phyloP scores from a whole-genome alignment of 2,113 vertebrate genomes.

The Ophthalmolycus amberensis region DNA sequence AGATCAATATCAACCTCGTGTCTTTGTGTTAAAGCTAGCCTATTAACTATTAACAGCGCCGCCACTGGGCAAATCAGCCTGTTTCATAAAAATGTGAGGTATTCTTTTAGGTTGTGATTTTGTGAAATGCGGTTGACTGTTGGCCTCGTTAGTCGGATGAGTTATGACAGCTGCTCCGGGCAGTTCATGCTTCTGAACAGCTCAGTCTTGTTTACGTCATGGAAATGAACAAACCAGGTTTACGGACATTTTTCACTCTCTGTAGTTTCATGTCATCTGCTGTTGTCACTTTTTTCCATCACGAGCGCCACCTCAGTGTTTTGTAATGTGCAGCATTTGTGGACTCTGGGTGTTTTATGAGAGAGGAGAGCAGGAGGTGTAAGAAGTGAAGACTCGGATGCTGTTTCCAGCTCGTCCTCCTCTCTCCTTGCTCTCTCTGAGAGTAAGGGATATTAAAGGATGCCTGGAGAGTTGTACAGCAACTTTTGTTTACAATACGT shows the following conservation, averaged over 20 bases:
- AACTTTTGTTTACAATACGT: conserved; percentile 36
- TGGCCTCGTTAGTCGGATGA: neutral
- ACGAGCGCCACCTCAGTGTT: neutral
- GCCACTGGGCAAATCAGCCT: neutral
- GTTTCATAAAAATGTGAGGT: neutral
- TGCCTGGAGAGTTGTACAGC: conserved; percentile 6
- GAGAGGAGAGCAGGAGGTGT: neutral
- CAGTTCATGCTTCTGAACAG: neutral
- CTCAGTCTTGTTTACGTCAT: conserved; percentile 13
- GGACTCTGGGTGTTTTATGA: conserved; percentile 28
- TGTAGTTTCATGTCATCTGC: neutral
- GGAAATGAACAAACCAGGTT: conserved; percentile 20
- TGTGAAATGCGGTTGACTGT: neutral
- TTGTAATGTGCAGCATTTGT: neutral
- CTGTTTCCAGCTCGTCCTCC: conserved; percentile 6
- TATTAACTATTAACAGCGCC: neutral
- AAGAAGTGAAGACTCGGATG: neutral
- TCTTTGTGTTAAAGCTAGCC: neutral
- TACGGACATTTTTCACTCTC: neutral
- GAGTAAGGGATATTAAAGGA: neutral
- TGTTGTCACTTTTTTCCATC: neutral
- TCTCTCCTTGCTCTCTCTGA: neutral
- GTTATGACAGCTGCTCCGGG: neutral
- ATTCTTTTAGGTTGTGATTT: neutral
- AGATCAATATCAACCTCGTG: neutral